A percentile compares a stretch with the other conserved stretches of the same genome.
Conservation (phyloP, 1,140 invertebrate genomes). For the Lordiphosa collinella region DNA sequence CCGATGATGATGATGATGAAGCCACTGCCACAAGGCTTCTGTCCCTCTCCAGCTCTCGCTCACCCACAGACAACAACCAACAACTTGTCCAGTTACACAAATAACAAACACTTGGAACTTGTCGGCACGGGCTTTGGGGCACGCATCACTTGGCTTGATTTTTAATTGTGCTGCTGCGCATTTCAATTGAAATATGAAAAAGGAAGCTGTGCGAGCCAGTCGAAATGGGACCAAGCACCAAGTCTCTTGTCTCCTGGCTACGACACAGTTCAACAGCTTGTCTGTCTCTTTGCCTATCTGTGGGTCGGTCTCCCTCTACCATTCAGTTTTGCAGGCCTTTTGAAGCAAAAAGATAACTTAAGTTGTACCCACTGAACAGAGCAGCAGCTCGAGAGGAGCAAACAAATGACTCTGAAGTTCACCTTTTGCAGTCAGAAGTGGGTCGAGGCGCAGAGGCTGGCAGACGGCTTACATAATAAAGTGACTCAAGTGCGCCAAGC, state of each 20-base stretch:
- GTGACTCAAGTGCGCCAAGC: slow-evolving; percentile 44
- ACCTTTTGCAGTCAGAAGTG: slow-evolving; percentile 43
- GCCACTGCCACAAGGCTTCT: slow-evolving; percentile 6
- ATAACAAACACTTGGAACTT: slow-evolving; percentile 51
- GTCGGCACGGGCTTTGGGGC: slow-evolving; percentile 22
- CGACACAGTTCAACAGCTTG: slow-evolving; percentile 39
- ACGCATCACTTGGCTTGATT: slow-evolving; percentile 57
- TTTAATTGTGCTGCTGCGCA: slow-evolving; percentile 55
- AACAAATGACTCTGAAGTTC: slow-evolving; percentile 58
- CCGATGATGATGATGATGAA: slow-evolving; percentile 6
- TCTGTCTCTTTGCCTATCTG: slow-evolving; percentile 39
- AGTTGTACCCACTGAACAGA: slow-evolving; percentile 44
- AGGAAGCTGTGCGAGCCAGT: slow-evolving; percentile 12
- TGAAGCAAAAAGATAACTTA: slow-evolving; percentile 60
- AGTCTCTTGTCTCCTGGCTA: slow-evolving; percentile 2
- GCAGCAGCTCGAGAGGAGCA: slow-evolving; percentile 18
- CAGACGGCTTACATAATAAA: slow-evolving; percentile 42
- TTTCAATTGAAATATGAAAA: slow-evolving; percentile 54
- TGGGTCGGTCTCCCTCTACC: background rate
- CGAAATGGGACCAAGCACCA: slow-evolving; percentile 21
- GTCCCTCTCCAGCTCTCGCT: background rate
- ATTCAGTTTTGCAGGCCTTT: slow-evolving; percentile 34
- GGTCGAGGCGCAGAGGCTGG: slow-evolving; percentile 4
- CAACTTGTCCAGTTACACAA: slow-evolving; percentile 53
- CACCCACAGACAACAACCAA: background rate